Evolutionary conservation across 2,888 invertebrate species (phyloP), one percentile per base, ranked within the genome.

Genomic region (Drosophila picticornis): DNA sequence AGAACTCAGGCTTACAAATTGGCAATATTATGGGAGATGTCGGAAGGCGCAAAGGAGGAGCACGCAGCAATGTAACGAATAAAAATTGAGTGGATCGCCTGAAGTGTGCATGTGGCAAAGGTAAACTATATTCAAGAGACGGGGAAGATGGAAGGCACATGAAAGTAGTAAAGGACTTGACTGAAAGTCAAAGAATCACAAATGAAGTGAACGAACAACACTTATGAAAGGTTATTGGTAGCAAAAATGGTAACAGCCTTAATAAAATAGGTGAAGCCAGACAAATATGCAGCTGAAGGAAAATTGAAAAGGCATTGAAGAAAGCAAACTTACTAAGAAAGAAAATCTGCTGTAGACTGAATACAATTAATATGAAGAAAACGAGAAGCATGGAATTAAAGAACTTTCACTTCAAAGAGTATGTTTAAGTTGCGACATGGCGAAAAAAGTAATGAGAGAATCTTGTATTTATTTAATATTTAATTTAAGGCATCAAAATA

Each of bases 31-130:
- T 34, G 19, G 19, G 11, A n/a, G 2, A 43, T 6, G 43, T 1
- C n/a, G n/a, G 5, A n/a, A 5, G 43, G n/a, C 4, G 40, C n/a
- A 19, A 16, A 4, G 13, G 13, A 29, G 22, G 36, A 31, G 60
- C 82, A 60, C 75, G 81, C 73, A 78, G 81, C 61, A 72, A 84
- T 75, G 82, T 75, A 85, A 77, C 71, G 71, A 83, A 84, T 86
- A 84, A 76, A 88, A 84, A 76, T 77, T 78, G 88, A 84, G 88
- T 88, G 81, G 65, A 88, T 86, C 72, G 84, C 63, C 69, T 68
- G 56, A 68, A 62, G 77, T 62, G 60, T 48, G 43, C 38, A 38
- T 5, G 36, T 34, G 55, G 57, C 46, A 58, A 57, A 50, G 56
- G 40, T 48, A 36, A 29, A 36, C 50, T n/a, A 52, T n/a, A 27